Evolutionary conservation across 2,797 vertebrate genomes (phyloP), one percentile per base, ranked within the genome.

Genomic region (Agapornis canus): DNA sequence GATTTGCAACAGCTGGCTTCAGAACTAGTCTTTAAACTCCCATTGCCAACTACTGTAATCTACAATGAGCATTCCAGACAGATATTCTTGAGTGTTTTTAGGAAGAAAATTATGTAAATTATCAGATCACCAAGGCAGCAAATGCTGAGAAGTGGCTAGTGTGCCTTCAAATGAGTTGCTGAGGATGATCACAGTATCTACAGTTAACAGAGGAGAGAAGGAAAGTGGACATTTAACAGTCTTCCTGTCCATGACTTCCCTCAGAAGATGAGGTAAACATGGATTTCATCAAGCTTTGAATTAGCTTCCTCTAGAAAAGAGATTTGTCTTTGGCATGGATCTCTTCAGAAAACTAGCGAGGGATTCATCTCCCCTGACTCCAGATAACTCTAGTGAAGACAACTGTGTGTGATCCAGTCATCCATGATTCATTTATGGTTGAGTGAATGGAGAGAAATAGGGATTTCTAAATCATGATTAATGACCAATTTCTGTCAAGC

Each of bases 391-490:
- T 9, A 8, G 7, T 18, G 77, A 79, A 77, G 87, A 76, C 84
- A 85, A 23, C 11, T 32, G 27, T 56, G 26, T 35, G 56, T 27
- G 69, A 75, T 75, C 52, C 69, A 72, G 13, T 68, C 59, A 83
- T 29, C 73, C 51, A 10, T 72, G 60, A 82, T 25, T 94, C 66
- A 76, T 61, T 47, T 29, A 8, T 37, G n/a, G 42, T 16, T 5
- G 20, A 86, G 57, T 65, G 73, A 78, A 72, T 57, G 19, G 13
- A 75, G 45, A 87, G 61, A 64, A 82, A 54, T 0, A 68, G 23
- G 52, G 32, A 78, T 91, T 89, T 92, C 64, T 71, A 91, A 92
- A 94, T 65, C 18, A 49, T 76, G 49, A 94, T 94, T 90, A 91
- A 90, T 40, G 65, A 59, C 42, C 39, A n/a, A 4, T 59, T 91